Conservation (phyloP, 2,113 vertebrate genomes). For the Forbesichthys papilliferus region DNA sequence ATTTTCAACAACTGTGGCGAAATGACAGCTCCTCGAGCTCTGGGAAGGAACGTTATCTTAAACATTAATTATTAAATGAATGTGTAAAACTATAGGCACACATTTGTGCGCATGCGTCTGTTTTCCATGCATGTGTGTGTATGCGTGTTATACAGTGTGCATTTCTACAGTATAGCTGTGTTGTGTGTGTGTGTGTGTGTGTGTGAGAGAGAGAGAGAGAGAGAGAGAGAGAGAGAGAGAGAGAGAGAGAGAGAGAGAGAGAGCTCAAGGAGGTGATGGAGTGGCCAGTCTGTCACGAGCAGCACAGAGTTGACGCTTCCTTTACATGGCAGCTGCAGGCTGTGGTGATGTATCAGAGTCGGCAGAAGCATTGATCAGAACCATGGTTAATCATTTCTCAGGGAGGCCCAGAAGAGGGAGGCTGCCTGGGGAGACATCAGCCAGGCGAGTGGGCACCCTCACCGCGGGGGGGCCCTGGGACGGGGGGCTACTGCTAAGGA, state of each 20-base stretch:
- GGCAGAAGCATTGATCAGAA: conserved; percentile 81
- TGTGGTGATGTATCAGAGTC: conserved; percentile 80
- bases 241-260: conserved; percentile 13
- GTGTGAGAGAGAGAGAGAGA: background rate
- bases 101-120: background rate
- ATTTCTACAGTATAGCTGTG: background rate
- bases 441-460: conserved; percentile 58
- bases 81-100: too few relatives aligned
- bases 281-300: conserved; percentile 67
- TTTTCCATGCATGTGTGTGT: background rate
- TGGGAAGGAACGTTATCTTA: background rate
- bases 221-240: conserved; percentile 1
- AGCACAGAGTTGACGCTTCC: conserved; percentile 76
- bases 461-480: conserved; percentile 4
- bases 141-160: background rate
- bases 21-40: background rate
- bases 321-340: conserved; percentile 81
- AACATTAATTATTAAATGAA: background rate
- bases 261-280: conserved; percentile 64
- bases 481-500: conserved; percentile 47
- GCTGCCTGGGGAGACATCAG: conserved; percentile 61
- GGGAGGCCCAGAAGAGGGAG: conserved; percentile 60
- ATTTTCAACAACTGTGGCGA: background rate
- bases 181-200: conserved; percentile 6
- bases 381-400: conserved; percentile 80